Percentiles rank a stretch among this genome's conserved stretches.
Conservation (phyloP, 2,888 invertebrate genomes). For the Parascotia fuliginaria region DNA sequence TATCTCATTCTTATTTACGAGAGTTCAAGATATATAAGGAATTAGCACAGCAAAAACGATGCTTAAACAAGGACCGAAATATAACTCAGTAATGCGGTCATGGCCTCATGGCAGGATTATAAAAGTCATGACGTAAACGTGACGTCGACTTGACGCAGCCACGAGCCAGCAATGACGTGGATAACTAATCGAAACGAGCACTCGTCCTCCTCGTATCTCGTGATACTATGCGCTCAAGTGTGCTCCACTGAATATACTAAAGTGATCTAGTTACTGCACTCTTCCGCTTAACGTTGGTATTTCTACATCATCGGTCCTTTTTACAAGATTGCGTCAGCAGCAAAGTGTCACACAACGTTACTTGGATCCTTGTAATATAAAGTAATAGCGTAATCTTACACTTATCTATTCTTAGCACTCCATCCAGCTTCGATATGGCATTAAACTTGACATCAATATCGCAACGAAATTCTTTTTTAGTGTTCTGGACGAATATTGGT, state of each 20-base stretch:
- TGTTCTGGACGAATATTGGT: neutral
- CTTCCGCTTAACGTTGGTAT: slow-evolving; percentile 24
- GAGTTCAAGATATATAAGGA: slow-evolving; percentile 41
- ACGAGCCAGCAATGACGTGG: slow-evolving; percentile 33
- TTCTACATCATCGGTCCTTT: slow-evolving; percentile 18
- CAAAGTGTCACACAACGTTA: slow-evolving; percentile 22
- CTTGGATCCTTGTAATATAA: slow-evolving; percentile 8
- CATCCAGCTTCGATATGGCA: neutral
- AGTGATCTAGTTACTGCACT: slow-evolving; percentile 25
- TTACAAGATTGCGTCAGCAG: slow-evolving; percentile 29
- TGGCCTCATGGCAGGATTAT: slow-evolving; percentile 24
- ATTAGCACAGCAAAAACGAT: too few relatives aligned
- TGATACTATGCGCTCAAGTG: slow-evolving; percentile 34
- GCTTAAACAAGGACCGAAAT: slow-evolving; percentile 5
- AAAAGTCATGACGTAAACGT: slow-evolving; percentile 41
- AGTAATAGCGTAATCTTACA: slow-evolving; percentile 7
- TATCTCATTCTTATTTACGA: slow-evolving; percentile 31
- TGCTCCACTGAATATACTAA: slow-evolving; percentile 26
- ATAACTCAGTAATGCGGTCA: slow-evolving; percentile 32
- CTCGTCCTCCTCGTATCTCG: slow-evolving; percentile 23
- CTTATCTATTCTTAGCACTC: slow-evolving; percentile 4
- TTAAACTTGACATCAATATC: neutral
- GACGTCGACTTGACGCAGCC: slow-evolving; percentile 48
- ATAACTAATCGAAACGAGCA: slow-evolving; percentile 32
- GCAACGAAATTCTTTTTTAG: neutral